These are phyloP conservation scores for Dryas iulia DNA, from an alignment of 1,140 invertebrate species.

Conservation along the genomic window DNA sequence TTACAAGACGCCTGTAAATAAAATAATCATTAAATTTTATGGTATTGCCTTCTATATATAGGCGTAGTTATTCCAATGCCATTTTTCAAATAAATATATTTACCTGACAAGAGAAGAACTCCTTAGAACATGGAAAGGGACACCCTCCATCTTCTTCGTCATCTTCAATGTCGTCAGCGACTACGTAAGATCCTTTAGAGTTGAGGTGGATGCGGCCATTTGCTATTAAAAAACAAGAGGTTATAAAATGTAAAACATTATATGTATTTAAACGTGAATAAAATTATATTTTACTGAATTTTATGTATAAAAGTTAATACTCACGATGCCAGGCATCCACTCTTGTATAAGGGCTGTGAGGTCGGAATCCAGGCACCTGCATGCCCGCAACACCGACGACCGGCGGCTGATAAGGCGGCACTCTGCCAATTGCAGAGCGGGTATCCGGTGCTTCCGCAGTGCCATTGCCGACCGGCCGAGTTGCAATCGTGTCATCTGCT, in stretches of 20 bases:
- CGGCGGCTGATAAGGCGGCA: constrained; percentile 65
- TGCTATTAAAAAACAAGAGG: constrained; percentile 18
- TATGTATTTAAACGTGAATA: too few relatives aligned
- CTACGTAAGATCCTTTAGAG: constrained; percentile 36
- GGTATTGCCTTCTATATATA: too few relatives aligned
- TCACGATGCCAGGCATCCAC: constrained; percentile 66
- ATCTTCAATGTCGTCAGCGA: constrained; percentile 47
- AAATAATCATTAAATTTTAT: not conserved
- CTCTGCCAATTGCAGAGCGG: constrained; percentile 60
- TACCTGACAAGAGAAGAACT: constrained; percentile 69
- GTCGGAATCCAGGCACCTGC: constrained; percentile 46
- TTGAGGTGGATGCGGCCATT: constrained; percentile 36
- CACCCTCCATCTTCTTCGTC: constrained; percentile 52
- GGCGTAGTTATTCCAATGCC: not conserved
- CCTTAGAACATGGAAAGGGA: constrained; percentile 52
- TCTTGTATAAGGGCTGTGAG: constrained; percentile 54
- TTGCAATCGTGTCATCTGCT: constrained; percentile 7
- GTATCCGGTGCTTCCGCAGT: constrained; percentile 58
- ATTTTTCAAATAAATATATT: not conserved
- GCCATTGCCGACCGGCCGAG: constrained; percentile 45
- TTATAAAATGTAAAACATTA: not conserved
- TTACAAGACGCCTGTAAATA: constrained; percentile 78
- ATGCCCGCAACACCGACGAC: constrained; percentile 39
- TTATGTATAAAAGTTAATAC: constrained; percentile 24
- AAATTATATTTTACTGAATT: too few relatives aligned